Percentiles rank a stretch among this genome's conserved stretches.
These are phyloP conservation scores for Eurois occulta DNA, from an alignment of 2,888 invertebrate genomes.

Conservation along the genomic window DNA sequence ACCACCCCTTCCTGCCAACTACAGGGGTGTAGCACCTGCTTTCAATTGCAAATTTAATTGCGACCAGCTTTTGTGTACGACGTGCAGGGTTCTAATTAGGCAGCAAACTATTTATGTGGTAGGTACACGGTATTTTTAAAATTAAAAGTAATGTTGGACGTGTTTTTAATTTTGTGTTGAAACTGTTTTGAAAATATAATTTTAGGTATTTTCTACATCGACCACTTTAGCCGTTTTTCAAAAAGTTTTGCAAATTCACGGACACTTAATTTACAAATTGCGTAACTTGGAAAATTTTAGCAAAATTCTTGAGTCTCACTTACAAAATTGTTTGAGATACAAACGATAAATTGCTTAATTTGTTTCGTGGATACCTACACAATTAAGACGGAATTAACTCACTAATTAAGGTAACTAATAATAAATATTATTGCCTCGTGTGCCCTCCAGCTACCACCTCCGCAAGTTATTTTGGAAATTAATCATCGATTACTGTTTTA, in stretches of 20 bases:
- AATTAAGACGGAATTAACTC: slow-evolving; percentile 8
- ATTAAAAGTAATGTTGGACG: slow-evolving; percentile 11
- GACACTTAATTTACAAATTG: slow-evolving; percentile 4
- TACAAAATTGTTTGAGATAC: slow-evolving; percentile 16
- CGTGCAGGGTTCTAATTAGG: slow-evolving; percentile 35
- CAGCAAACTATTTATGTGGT: slow-evolving; percentile 25
- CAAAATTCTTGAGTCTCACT: slow-evolving; percentile 6
- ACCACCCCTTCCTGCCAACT: slow-evolving; percentile 62
- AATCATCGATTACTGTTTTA: neutral
- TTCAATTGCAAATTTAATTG: slow-evolving; percentile 63
- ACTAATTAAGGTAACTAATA: neutral
- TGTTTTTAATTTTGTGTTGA: slow-evolving; percentile 25
- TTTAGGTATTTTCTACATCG: neutral
- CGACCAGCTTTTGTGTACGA: slow-evolving; percentile 33
- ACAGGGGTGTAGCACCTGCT: slow-evolving; percentile 58
- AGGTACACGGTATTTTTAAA: slow-evolving; percentile 5
- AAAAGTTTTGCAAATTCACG: slow-evolving; percentile 21
- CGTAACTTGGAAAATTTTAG: slow-evolving; percentile 18
- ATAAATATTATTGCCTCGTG: neutral
- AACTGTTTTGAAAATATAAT: neutral
- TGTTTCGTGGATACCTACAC: neutral
- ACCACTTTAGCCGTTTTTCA: slow-evolving; percentile 1
- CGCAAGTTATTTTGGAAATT: slow-evolving; percentile 1
- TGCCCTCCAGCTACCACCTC: neutral
- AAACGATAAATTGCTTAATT: slow-evolving; percentile 1